Conservation (phyloP, 2,888 invertebrate genomes). For the Acanthopleura granulata region DNA sequence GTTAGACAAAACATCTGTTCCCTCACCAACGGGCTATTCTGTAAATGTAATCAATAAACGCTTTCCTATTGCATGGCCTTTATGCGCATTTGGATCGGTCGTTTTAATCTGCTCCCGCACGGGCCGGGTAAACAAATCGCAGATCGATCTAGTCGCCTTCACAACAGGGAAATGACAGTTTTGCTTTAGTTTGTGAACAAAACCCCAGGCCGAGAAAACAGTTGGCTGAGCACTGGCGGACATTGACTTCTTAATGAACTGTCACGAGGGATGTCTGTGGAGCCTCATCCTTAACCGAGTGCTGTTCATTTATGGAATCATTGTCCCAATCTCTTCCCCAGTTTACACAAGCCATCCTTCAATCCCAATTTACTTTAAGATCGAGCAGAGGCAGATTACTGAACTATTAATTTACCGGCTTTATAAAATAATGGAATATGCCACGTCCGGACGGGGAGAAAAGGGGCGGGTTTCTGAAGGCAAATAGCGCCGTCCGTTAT, state of each 20-base stretch:
- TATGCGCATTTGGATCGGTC: not conserved
- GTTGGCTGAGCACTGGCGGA: too few relatives aligned
- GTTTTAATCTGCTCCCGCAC: not conserved
- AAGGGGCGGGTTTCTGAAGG: too few relatives aligned
- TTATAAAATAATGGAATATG: too few relatives aligned
- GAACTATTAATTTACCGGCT: too few relatives aligned
- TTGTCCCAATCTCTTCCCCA: not conserved
- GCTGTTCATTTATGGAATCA: not conserved
- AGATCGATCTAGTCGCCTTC: not conserved
- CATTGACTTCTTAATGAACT: slow-evolving; percentile 10
- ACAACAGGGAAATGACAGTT: slow-evolving; percentile 7
- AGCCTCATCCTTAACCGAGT: not conserved
- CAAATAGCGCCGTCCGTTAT: too few relatives aligned
- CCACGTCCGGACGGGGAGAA: too few relatives aligned
- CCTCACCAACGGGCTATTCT: not conserved
- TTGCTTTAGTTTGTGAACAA: not conserved
- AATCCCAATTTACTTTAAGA: too few relatives aligned
- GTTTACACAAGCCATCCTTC: too few relatives aligned
- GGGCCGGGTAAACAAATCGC: not conserved
- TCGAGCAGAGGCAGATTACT: too few relatives aligned
- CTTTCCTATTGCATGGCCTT: not conserved
- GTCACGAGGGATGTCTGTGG: not conserved
- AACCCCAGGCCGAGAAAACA: not conserved
- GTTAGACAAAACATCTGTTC: slow-evolving; percentile 1
- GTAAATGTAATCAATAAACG: not conserved